Evolutionary conservation across 2,797 vertebrate genomes (phyloP).

Genomic region (Momotus momota): DNA sequence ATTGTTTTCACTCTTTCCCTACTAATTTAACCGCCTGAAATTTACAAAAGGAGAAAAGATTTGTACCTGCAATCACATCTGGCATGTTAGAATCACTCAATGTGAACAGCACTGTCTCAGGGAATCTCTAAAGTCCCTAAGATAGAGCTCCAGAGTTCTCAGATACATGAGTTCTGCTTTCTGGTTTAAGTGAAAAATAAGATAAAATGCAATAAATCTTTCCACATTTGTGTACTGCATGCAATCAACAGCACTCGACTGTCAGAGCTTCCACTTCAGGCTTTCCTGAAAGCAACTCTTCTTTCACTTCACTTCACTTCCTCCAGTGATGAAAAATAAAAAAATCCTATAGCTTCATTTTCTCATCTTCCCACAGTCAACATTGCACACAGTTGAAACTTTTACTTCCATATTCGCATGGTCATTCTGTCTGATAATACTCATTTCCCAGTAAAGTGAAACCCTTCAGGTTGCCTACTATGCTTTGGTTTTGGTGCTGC

Average conservation of each 20-base stretch:
- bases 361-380: background rate
- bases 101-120: background rate
- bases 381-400: background rate
- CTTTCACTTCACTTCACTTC: background rate
- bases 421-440: background rate
- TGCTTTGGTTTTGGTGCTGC: background rate
- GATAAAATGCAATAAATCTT: background rate
- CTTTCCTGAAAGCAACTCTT: background rate
- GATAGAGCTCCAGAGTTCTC: background rate
- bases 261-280: background rate
- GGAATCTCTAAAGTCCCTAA: background rate
- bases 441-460: background rate
- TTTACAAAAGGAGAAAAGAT: background rate
- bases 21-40: background rate
- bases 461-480: background rate
- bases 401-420: background rate
- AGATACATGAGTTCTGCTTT: background rate
- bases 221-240: background rate
- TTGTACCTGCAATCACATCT: background rate
- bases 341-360: background rate
- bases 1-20: background rate
- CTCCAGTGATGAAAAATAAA: background rate
- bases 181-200: background rate
- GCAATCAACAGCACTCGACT: background rate
- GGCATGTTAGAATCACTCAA: background rate